Percentiles rank a stretch among this genome's conserved stretches.
phyloP scores from a whole-genome alignment of 2,797 vertebrate genomes.

The Psittacula echo region DNA sequence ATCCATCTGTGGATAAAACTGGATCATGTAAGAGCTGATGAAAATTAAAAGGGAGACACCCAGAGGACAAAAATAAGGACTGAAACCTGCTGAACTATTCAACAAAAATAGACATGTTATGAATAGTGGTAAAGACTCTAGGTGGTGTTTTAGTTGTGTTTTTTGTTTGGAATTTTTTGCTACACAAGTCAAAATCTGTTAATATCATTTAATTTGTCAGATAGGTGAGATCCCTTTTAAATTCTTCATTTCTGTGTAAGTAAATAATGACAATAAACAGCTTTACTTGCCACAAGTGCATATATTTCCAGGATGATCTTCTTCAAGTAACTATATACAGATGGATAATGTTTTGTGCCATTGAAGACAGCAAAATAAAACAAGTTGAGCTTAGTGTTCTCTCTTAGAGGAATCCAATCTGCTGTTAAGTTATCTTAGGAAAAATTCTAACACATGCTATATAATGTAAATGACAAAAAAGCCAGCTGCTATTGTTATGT shows the following conservation, averaged over 20 bases:
- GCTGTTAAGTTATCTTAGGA: neutral
- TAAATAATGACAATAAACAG: neutral
- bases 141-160: neutral
- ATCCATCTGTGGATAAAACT: neutral
- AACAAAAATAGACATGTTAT: neutral
- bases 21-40: neutral
- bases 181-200: neutral
- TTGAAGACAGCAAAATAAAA: neutral
- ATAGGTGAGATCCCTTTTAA: neutral
- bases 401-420: neutral
- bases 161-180: neutral
- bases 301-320: neutral
- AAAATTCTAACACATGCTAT: neutral
- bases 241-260: neutral
- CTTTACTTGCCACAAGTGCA: neutral
- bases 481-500: neutral
- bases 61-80: neutral
- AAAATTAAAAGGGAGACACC: neutral
- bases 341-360: neutral
- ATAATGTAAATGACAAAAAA: neutral
- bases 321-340: neutral
- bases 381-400: neutral
- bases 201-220: neutral
- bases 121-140: neutral
- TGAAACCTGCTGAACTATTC: neutral